phyloP scores from a whole-genome alignment of 2,113 vertebrate species.

The Callionymus lyra region DNA sequence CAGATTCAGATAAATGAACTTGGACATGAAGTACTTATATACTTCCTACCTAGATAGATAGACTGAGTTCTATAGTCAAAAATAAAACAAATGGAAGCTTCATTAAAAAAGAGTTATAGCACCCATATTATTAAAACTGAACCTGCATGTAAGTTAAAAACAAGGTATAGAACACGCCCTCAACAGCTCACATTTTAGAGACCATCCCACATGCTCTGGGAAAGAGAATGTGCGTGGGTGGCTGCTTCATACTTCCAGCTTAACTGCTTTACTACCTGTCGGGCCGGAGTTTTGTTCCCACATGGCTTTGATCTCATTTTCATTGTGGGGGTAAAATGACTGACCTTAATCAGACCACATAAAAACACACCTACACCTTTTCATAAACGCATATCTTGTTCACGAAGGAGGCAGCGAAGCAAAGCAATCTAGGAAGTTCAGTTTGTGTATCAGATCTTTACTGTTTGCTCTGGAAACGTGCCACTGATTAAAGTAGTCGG shows the following conservation, averaged over 20 bases:
- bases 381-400: constrained; percentile 23
- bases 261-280: constrained; percentile 31
- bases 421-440: constrained; percentile 18
- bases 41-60: too few species aligned
- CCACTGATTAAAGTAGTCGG: constrained; percentile 40
- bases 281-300: constrained; percentile 34
- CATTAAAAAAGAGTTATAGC: too few species aligned
- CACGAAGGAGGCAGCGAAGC: constrained; percentile 13
- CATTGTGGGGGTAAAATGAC: constrained; percentile 16
- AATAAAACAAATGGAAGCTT: too few species aligned
- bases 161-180: too few species aligned
- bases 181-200: constrained; percentile 30
- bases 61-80: too few species aligned
- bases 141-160: too few species aligned
- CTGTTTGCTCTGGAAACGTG: constrained; percentile 22
- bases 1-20: too few species aligned
- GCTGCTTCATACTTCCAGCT: constrained; percentile 41
- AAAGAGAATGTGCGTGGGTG: constrained; percentile 37
- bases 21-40: too few species aligned
- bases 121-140: too few species aligned
- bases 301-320: constrained; percentile 34
- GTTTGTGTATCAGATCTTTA: constrained; percentile 26
- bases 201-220: constrained; percentile 38
- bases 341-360: constrained; percentile 26
- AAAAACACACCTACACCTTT: constrained; percentile 40